Base-by-base conservation (phyloP, 2,113 vertebrate genomes). In the Myrmophylax atrothorax region DNA sequence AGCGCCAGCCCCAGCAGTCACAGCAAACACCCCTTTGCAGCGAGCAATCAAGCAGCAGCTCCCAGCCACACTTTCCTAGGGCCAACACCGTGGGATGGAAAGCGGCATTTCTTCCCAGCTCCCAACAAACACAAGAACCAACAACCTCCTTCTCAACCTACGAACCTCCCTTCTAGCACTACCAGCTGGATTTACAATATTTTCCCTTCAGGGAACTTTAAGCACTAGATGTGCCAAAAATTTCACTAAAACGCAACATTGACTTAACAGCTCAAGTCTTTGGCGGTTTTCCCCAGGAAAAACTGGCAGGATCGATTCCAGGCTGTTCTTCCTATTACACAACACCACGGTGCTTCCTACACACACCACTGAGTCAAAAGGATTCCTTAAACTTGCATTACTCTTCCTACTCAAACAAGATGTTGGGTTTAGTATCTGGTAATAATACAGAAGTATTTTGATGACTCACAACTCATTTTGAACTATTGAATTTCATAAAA, bases 141-240 rank as follows among this genome's bases (percentile, higher is more conserved):
- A 67, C 53, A 87, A 92, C 28, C 40, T 95, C 53, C 67, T 90
- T 88, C 76, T 42, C 64, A 84, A 69, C 63, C 85, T 53, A 79
- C 1, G 0, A 87, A 62, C 72, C 44, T 87, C 52, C 38, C 73
- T 90, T 59, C 68, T 63, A 87, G 68, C 64, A 37, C 76, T 81
- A 81, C 56, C 76, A 96, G 76, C 25, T 37, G 3, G 50, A 84
- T 90, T 86, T 90, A 84, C 89, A 93, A 37, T 96, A 92, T 96
- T 96, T 96, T 94, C 38, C 93, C 95, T 89, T 89, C 58, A 94
- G 95, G 96, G 95, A 52, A 95, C 80, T 95, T 94, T 58, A 46
- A 93, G 49, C 25, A 64, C 87, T 59, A 84, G 52, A 78, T 64
- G 69, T 94, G 96, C 91, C 94, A 96, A 88, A 92, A 95, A 94